A percentile compares a stretch with the other conserved stretches of the same genome.
These are phyloP conservation scores for Epinotia ramella DNA, from an alignment of 2,888 invertebrate genomes.

Conservation along the genomic window DNA sequence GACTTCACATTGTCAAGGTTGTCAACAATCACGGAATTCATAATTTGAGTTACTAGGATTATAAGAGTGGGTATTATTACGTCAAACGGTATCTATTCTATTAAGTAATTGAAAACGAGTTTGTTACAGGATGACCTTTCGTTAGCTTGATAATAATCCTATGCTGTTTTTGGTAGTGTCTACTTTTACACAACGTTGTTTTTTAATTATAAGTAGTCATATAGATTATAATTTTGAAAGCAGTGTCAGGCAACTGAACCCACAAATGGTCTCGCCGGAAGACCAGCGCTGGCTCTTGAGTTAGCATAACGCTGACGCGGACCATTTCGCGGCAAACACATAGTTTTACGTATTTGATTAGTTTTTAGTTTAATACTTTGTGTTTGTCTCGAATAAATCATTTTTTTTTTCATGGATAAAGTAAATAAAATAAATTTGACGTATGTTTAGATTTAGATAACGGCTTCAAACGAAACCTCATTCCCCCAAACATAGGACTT, in stretches of 20 bases:
- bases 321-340: too few species aligned
- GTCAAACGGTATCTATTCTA: constrained; percentile 4
- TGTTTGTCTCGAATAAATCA: too few species aligned
- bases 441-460: neutral
- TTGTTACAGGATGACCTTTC: constrained; percentile 9
- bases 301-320: too few species aligned
- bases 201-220: neutral
- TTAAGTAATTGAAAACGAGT: constrained; percentile 19
- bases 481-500: constrained; percentile 53
- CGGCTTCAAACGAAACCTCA: neutral
- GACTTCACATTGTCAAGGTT: constrained; percentile 39
- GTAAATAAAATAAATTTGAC: neutral
- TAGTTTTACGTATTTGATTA: too few species aligned
- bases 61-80: constrained; percentile 10
- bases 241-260: too few species aligned
- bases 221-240: too few species aligned
- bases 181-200: neutral
- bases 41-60: constrained; percentile 17
- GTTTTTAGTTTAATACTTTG: too few species aligned
- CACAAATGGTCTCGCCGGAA: too few species aligned
- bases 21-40: constrained; percentile 42
- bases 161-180: constrained; percentile 21
- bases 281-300: too few species aligned
- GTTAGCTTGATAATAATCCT: neutral
- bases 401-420: too few species aligned